These are phyloP conservation scores for Donacobius atricapilla DNA, from an alignment of 2,113 vertebrate species.

Conservation along the genomic window DNA sequence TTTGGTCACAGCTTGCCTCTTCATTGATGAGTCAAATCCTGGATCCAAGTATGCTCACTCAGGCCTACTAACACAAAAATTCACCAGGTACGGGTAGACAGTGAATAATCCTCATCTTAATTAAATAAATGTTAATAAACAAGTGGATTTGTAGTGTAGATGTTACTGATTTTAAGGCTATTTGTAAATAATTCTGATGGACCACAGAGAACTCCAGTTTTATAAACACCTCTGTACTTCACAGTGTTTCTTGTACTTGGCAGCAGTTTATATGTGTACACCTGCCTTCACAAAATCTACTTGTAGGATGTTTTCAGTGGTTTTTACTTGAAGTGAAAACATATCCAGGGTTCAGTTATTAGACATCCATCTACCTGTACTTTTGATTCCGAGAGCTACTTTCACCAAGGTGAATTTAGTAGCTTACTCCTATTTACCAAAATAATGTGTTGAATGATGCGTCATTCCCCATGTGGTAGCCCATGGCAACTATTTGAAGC, in stretches of 20 bases:
- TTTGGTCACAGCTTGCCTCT: not conserved
- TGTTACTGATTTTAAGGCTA: not conserved
- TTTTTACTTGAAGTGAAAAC: not conserved
- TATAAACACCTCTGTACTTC: not conserved
- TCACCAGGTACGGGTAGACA: not conserved
- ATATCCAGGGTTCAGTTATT: not conserved
- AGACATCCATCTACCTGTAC: not conserved
- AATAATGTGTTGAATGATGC: not conserved
- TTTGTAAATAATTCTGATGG: not conserved
- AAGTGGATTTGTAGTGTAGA: not conserved
- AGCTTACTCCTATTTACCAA: not conserved
- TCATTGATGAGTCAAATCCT: not conserved
- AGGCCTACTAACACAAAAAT: not conserved
- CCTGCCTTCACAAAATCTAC: not conserved
- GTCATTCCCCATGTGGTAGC: not conserved
- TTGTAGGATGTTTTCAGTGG: not conserved
- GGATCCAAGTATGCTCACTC: not conserved
- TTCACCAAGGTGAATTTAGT: not conserved
- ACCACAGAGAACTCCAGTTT: not conserved
- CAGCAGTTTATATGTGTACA: not conserved
- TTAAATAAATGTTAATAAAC: not conserved
- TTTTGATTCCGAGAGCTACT: not conserved
- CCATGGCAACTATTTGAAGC: not conserved
- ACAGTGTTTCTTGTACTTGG: not conserved
- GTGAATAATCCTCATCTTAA: not conserved